Evolutionary conservation across 2,888 invertebrate species (phyloP), one percentile per base, ranked within the genome.

Genomic region (Incurvaria masculella): DNA sequence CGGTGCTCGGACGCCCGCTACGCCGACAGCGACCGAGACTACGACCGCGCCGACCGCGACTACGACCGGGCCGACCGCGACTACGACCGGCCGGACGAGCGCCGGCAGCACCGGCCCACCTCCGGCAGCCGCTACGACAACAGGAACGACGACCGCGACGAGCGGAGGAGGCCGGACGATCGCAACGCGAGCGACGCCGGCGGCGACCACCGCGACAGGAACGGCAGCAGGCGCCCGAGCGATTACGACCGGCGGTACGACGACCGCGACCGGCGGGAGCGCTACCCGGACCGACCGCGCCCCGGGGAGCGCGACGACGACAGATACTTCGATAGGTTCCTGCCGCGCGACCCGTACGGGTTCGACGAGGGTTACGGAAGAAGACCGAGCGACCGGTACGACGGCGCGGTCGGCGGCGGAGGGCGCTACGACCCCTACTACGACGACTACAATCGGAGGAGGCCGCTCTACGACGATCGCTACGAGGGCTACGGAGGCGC

Each of bases 301-400:
- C 59, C 72, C 45, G 69, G 69, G 11, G 72, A 74, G 33, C 63
- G 74, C 51, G 75, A 75, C 41, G 63, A 69, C n/a, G 70, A 69
- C 10, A 74, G 75, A 52, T 72, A 75, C 45, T 75, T 75, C 48
- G 74, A 76, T 33, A 63, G 73, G 47, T 74, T 72, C 51, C 51
- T 74, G 39, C 51, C 73, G 39, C 63, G 72, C 53, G 75, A 76
- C 53, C 69, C 74, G 0, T 67, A 69, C 46, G 66, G 71, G 14
- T 14, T 8, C 33, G 33, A 33, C 6, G 33, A 33, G 11, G 11
- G 33, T n/a, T 33, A 33, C 33, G 14, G 71, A 46, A 58, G 72
- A 19, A 73, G 72, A 0, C 48, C 58, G 11, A 69, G 68, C 51
- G 72, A 74, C 2, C 63, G 72, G 49, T 66, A 68, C 51, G 62